Evolutionary conservation across 2,797 vertebrate species (phyloP), one percentile per base, ranked within the genome.

Genomic region (Cynopterus sphinx): DNA sequence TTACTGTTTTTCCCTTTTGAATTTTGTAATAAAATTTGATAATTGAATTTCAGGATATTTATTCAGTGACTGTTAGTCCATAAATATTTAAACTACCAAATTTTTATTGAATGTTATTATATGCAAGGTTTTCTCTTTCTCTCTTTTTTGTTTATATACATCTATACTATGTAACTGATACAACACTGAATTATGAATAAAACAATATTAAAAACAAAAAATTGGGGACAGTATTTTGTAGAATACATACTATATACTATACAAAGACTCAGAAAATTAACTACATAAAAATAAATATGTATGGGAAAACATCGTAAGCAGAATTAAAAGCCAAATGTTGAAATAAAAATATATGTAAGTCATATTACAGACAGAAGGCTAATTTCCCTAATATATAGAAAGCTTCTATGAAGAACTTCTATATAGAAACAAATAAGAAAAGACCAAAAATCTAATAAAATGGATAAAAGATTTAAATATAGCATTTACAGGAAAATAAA

Each of bases 291-390:
- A 79, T 79, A 95, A 91, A 53, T 12, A 59, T 61, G 6, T 12
- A 53, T 17, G 8, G 21, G 2, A 78, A 90, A 73, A 36, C 43
- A 87, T n/a, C 6, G 68, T 68, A 68, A 81, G 24, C 15, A 87
- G 39, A 83, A 82, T 59, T n/a, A 90, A 77, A 71, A 94, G 49
- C 31, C 53, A 92, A 94, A 84, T 61, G 65, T 49, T 73, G 24
- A 89, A 71, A 78, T 70, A 31, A 90, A 71, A 83, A 73, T 17
- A 51, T 43, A 61, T 5, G 2, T 46, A 82, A 77, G n/a, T 86
- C 31, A 78, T 43, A 53, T 22, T 61, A 65, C 13, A 87, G 28
- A 36, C 21, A 87, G 57, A 17, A 1, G 9, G 22, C 6, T 13
- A 77, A 89, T 67, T 81, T 86, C 31, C 28, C 33, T 92, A 61